phyloP scores from a whole-genome alignment of 2,113 vertebrate species.

The Hyperopisus bebe region DNA sequence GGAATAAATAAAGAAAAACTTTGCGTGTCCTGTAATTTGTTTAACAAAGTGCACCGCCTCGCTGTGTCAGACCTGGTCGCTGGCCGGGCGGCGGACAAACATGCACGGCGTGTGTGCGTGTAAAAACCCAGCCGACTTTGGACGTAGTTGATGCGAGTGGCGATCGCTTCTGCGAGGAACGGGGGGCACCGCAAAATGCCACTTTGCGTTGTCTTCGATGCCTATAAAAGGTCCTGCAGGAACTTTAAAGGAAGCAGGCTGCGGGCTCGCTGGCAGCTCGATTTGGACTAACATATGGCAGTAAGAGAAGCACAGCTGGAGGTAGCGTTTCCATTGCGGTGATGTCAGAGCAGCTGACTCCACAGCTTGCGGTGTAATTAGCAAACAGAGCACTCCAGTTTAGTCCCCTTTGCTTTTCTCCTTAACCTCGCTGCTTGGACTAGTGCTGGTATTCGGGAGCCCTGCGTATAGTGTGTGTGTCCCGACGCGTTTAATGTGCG shows the following conservation, averaged over 20 bases:
- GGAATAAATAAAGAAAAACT: not conserved
- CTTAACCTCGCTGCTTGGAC: constrained; percentile 44
- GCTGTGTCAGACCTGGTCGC: not conserved
- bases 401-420: constrained; percentile 47
- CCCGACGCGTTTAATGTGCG: constrained; percentile 17
- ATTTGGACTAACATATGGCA: constrained; percentile 75
- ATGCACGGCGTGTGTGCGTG: not conserved
- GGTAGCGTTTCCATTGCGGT: constrained; percentile 78
- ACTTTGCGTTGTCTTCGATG: constrained; percentile 29
- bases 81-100: not conserved
- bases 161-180: not conserved
- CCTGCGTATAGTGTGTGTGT: not conserved
- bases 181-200: constrained; percentile 1
- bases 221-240: constrained; percentile 42
- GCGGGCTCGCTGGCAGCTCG: constrained; percentile 58
- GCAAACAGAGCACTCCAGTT: constrained; percentile 72
- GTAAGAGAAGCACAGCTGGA: constrained; percentile 81
- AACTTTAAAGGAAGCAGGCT: constrained; percentile 57
- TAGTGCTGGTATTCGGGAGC: constrained; percentile 25
- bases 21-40: not conserved
- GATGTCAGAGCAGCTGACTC: constrained; percentile 95
- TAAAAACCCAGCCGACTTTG: constrained; percentile 2
- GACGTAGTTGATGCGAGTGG: constrained; percentile 5
- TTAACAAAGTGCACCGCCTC: not conserved
- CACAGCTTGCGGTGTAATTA: constrained; percentile 89